A percentile compares a stretch with the other conserved stretches of the same genome.
Evolutionary conservation across 2,797 vertebrate genomes (phyloP).

Genomic region (Myotis vivesi): DNA sequence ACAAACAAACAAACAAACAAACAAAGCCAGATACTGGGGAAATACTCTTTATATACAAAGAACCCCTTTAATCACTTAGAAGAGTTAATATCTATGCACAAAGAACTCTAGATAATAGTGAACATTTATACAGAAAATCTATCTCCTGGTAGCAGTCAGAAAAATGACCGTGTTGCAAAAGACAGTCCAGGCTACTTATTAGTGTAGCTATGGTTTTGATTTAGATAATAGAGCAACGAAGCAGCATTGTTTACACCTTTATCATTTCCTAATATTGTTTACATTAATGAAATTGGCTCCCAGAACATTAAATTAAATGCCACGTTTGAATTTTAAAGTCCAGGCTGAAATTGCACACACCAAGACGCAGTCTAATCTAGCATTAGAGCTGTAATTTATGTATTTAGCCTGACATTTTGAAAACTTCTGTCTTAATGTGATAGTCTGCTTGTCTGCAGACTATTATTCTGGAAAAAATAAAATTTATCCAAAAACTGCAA

Average conservation of each 20-base stretch:
- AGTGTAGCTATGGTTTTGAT: constrained; percentile 49
- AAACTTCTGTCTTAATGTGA: neutral
- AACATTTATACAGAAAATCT: neutral
- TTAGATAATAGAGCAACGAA: constrained; percentile 62
- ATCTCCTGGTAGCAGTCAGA: neutral
- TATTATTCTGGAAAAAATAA: neutral
- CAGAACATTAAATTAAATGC: constrained; percentile 67
- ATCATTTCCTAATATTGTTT: constrained; percentile 11
- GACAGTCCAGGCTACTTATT: constrained; percentile 41
- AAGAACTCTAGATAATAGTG: neutral
- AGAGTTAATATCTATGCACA: neutral
- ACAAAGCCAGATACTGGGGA: neutral
- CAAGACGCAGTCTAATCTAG: neutral
- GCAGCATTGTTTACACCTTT: constrained; percentile 55
- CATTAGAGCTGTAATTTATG: neutral
- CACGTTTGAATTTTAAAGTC: constrained; percentile 42
- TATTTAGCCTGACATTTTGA: neutral
- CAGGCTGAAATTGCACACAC: neutral
- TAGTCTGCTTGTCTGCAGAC: neutral
- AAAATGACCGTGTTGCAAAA: neutral
- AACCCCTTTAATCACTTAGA: neutral
- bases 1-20: neutral
- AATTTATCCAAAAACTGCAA: neutral
- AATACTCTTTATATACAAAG: neutral
- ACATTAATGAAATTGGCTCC: constrained; percentile 67